These are phyloP conservation scores for Lasioglossum vierecki DNA, from an alignment of 2,888 invertebrate genomes.

Conservation along the genomic window DNA sequence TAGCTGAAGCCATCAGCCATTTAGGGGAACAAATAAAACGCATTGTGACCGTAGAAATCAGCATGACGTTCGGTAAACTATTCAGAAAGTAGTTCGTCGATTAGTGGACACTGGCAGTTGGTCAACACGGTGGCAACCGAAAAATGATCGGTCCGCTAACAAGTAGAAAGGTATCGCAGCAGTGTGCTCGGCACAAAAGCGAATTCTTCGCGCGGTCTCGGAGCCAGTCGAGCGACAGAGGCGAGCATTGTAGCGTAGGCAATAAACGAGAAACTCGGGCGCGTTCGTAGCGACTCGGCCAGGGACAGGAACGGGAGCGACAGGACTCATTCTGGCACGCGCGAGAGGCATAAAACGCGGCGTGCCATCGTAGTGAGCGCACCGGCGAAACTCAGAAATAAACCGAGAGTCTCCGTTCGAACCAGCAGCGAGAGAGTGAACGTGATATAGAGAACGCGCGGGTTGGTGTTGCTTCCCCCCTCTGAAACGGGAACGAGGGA, in stretches of 20 bases:
- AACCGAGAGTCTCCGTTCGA: slow-evolving; percentile 45
- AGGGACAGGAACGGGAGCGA: slow-evolving; percentile 19
- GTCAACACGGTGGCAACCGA: background rate
- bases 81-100: background rate
- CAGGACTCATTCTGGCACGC: slow-evolving; percentile 61
- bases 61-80: background rate
- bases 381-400: slow-evolving; percentile 69
- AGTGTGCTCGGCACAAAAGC: background rate
- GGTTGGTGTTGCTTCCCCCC: background rate
- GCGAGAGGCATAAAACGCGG: slow-evolving; percentile 48
- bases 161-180: background rate
- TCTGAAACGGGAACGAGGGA: slow-evolving; percentile 35
- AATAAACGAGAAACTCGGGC: slow-evolving; percentile 4
- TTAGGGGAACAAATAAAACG: background rate
- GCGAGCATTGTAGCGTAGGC: background rate
- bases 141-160: background rate
- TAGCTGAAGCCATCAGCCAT: too few relatives aligned
- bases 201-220: background rate
- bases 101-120: background rate
- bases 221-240: background rate
- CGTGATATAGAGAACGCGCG: background rate
- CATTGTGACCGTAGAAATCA: background rate
- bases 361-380: slow-evolving; percentile 59
- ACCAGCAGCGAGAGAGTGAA: background rate
- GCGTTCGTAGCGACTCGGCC: background rate